A percentile compares a stretch with the other conserved stretches of the same genome.
Conservation (phyloP, 2,888 invertebrate genomes). For the Diogma glabrata region DNA sequence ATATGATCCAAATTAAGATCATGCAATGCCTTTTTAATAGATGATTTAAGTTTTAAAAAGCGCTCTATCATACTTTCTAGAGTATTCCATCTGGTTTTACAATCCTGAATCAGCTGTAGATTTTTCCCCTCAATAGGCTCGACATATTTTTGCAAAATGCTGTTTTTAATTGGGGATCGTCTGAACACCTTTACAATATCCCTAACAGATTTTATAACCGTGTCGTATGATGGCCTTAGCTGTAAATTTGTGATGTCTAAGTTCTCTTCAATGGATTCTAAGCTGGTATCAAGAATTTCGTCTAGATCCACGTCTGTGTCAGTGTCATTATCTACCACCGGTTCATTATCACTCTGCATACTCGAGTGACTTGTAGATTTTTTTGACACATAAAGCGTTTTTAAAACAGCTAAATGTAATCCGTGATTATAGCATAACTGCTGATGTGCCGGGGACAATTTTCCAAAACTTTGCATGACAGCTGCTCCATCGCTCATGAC, state of each 20-base stretch:
- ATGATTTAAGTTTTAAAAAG: not conserved
- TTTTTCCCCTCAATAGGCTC: conserved; percentile 3
- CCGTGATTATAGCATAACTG: not conserved
- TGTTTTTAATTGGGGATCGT: not conserved
- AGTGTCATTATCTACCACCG: not conserved
- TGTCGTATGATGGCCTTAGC: not conserved
- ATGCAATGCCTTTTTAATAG: not conserved
- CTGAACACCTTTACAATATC: not conserved
- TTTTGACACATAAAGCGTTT: not conserved
- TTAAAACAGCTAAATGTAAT: too few relatives aligned
- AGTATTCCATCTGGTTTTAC: not conserved
- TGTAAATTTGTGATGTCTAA: not conserved
- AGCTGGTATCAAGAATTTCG: not conserved
- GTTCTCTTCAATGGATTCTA: not conserved
- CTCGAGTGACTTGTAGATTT: not conserved
- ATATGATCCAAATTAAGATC: not conserved
- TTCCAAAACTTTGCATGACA: too few relatives aligned
- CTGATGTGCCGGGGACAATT: not conserved
- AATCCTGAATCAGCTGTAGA: not conserved
- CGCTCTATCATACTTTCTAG: not conserved
- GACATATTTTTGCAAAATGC: not conserved
- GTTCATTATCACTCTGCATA: not conserved
- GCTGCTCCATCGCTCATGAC: conserved; percentile 3
- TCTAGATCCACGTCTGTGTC: not conserved
- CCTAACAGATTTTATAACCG: not conserved